These are phyloP conservation scores for Drosophila nr. medialis DNA, from an alignment of 2,888 invertebrate species.

Conservation along the genomic window DNA sequence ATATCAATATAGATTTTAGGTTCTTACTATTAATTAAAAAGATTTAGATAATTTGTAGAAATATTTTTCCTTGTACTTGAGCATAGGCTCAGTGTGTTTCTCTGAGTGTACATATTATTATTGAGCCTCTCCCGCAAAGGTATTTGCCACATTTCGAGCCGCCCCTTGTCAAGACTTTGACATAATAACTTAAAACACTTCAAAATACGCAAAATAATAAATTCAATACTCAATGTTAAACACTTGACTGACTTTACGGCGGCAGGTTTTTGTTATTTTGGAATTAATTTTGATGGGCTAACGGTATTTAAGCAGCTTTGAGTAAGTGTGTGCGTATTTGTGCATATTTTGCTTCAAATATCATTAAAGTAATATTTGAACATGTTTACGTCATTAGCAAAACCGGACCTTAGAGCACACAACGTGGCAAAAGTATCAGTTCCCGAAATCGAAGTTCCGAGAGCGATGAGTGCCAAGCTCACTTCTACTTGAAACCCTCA, in stretches of 20 bases:
- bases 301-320: constrained; percentile 56
- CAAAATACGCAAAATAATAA: constrained; percentile 2
- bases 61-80: background rate
- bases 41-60: background rate
- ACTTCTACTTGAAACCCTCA: constrained; percentile 35
- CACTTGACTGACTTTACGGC: constrained; percentile 60
- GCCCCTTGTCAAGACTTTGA: constrained; percentile 26
- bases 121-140: background rate
- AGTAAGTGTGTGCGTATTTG: constrained; percentile 6
- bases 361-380: constrained; percentile 58
- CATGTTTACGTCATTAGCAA: constrained; percentile 68
- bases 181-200: constrained; percentile 30
- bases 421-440: constrained; percentile 37
- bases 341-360: constrained; percentile 46
- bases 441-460: constrained; percentile 37
- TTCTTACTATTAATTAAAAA: background rate
- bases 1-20: background rate
- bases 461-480: constrained; percentile 61
- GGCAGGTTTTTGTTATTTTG: constrained; percentile 34
- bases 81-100: background rate
- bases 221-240: constrained; percentile 22
- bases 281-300: constrained; percentile 36
- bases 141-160: background rate
- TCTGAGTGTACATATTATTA: background rate
- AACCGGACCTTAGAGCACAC: constrained; percentile 67